Percentiles rank a stretch among this genome's conserved stretches.
These are phyloP conservation scores for Pyralis farinalis DNA, from an alignment of 2,888 invertebrate species.

Conservation along the genomic window DNA sequence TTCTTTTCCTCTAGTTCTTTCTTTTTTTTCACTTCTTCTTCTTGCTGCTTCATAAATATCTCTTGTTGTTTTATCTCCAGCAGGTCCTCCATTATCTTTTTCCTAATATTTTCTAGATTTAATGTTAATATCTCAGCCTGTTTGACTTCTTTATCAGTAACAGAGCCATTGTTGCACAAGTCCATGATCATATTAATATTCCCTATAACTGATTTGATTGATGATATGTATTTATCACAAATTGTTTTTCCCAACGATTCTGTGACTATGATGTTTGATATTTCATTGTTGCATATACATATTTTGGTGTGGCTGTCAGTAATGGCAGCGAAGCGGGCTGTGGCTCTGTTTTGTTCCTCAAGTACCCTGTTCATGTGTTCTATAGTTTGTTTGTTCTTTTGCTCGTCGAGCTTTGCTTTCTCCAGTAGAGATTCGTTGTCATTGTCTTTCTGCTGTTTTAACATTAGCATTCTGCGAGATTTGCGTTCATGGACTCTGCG, in stretches of 20 bases:
- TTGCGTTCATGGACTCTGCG: slow-evolving; percentile 63
- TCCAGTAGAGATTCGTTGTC: slow-evolving; percentile 69
- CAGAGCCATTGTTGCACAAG: slow-evolving; percentile 56
- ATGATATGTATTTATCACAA: slow-evolving; percentile 59
- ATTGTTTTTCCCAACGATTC: slow-evolving; percentile 61
- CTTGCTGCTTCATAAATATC: slow-evolving; percentile 38
- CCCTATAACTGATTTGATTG: slow-evolving; percentile 56
- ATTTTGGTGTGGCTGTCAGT: slow-evolving; percentile 80
- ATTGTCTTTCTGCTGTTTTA: slow-evolving; percentile 68
- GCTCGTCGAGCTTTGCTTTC: slow-evolving; percentile 69
- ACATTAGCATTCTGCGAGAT: slow-evolving; percentile 54
- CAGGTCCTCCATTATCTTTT: slow-evolving; percentile 59
- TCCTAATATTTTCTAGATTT: slow-evolving; percentile 71
- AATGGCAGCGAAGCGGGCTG: slow-evolving; percentile 74
- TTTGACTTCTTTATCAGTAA: slow-evolving; percentile 76
- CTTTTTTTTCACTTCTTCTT: slow-evolving; percentile 41
- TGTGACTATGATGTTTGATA: slow-evolving; percentile 65
- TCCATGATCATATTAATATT: slow-evolving; percentile 69
- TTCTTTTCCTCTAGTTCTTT: slow-evolving; percentile 46
- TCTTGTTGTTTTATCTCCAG: slow-evolving; percentile 44
- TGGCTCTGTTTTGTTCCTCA: slow-evolving; percentile 72
- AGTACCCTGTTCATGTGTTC: slow-evolving; percentile 74
- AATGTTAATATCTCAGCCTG: slow-evolving; percentile 72
- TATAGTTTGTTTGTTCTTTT: slow-evolving; percentile 65
- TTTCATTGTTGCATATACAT: slow-evolving; percentile 76